phyloP scores from a whole-genome alignment of 2,888 invertebrate genomes.

The Cheilosia scutellata region DNA sequence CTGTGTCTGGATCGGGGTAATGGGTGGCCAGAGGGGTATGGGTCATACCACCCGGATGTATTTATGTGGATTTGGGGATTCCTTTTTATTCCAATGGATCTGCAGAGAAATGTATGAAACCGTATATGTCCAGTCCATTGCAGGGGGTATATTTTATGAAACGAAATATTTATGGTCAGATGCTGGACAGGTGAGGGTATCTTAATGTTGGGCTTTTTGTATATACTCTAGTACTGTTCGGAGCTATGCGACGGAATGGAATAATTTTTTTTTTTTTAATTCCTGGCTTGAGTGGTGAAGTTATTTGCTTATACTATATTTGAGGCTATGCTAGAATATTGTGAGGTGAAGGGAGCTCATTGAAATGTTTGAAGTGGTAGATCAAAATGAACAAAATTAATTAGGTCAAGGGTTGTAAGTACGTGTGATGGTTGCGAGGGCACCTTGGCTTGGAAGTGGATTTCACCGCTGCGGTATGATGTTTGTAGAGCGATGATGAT shows the following conservation, averaged over 20 bases:
- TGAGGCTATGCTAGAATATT: neutral
- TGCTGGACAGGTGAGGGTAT: constrained; percentile 66
- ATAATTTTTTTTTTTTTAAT: constrained; percentile 32
- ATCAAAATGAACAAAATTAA: too few relatives aligned
- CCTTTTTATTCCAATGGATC: constrained; percentile 65
- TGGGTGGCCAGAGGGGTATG: neutral
- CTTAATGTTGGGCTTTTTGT: constrained; percentile 42
- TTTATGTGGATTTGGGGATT: constrained; percentile 70
- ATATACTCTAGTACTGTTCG: neutral
- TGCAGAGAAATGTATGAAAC: constrained; percentile 31
- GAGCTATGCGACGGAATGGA: constrained; percentile 31
- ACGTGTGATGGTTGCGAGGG: too few relatives aligned
- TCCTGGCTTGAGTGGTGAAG: constrained; percentile 8
- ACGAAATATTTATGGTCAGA: constrained; percentile 65
- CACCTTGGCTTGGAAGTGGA: too few relatives aligned
- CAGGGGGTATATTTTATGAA: constrained; percentile 65
- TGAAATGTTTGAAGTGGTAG: neutral
- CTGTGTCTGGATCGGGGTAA: neutral
- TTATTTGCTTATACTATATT: neutral
- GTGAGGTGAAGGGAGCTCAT: neutral
- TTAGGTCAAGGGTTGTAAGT: too few relatives aligned
- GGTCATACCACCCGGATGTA: constrained; percentile 24
- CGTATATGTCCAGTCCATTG: constrained; percentile 22
- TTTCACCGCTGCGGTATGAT: too few relatives aligned
- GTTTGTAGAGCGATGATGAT: too few relatives aligned